phyloP scores from a whole-genome alignment of 2,113 vertebrate species.

The Lethenteron reissneri region DNA sequence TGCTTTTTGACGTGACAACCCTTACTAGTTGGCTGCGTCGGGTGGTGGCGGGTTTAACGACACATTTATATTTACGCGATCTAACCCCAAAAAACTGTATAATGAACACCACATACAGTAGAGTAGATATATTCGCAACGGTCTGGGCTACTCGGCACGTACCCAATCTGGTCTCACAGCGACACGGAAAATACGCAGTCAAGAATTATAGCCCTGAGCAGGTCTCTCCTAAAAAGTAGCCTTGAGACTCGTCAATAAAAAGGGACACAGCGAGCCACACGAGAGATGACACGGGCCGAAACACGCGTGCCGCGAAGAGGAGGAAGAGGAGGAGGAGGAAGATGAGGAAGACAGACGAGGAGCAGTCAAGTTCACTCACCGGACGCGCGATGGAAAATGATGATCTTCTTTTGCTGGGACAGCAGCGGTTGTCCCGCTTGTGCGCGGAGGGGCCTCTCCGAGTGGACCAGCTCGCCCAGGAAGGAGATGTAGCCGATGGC shows the following conservation, averaged over 20 bases:
- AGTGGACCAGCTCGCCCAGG: slow-evolving; percentile 58
- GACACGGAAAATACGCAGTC: background rate
- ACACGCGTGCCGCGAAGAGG: background rate
- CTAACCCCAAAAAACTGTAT: too few relatives aligned
- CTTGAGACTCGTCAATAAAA: background rate
- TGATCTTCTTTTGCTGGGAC: background rate
- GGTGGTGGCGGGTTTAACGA: too few relatives aligned
- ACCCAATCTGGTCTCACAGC: too few relatives aligned
- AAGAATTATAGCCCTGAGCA: background rate
- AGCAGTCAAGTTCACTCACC: background rate
- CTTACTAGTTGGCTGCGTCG: too few relatives aligned
- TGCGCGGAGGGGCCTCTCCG: background rate
- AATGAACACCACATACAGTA: too few relatives aligned
- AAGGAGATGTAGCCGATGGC: slow-evolving; percentile 93
- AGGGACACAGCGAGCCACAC: background rate
- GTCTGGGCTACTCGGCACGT: too few relatives aligned
- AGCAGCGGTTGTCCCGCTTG: background rate
- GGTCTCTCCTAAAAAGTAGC: background rate
- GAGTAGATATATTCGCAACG: too few relatives aligned
- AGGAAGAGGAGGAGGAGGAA: background rate
- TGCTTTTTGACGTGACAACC: too few relatives aligned
- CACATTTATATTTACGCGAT: too few relatives aligned
- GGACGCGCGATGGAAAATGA: background rate
- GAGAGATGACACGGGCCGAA: background rate
- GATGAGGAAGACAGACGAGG: background rate